Base-by-base conservation (phyloP, 2,113 vertebrate species). In the Bufo gargarizans region DNA sequence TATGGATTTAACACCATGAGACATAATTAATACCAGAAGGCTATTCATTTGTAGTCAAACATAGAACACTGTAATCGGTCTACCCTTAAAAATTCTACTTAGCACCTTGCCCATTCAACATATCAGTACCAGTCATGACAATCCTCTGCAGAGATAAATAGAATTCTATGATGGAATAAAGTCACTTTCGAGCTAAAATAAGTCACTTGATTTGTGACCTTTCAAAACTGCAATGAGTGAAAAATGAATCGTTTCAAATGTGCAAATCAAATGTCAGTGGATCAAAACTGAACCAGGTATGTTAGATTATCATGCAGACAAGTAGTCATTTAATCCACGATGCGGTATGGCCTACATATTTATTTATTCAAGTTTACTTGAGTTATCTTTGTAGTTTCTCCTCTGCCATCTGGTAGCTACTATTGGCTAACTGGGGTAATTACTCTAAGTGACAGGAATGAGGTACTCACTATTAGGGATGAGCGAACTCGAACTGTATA, bases 401-500 rank as follows among this genome's bases (percentile, higher is more conserved):
- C 16, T 71, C 33, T n/a, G 72, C 63, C 67, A 74, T 50, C 79
- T 61, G 63, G 61, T 59, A 71, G 59, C 77, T 81, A 13, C 86
- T 82, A 55, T 82, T 59, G 53, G 77, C 76, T 55, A 50, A 19
- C 55, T 61, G n/a, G 33, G 50, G 85, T 80, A 80, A 87, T 87
- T 71, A 56, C 77, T 82, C 43, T 59, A 59, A 82, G 86, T 72
- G 86, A 88, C 78, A 88, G 22, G 61, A 59, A 49, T 43, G 33
- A 16, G 71, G 71, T 65, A 84, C 67, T 77, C 71, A 16, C 63
- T 43, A 50, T n/a, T n/a, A n/a, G n/a, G n/a, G n/a, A n/a, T n/a
- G n/a, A n/a, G n/a, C n/a, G n/a, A n/a, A n/a, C n/a, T n/a, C n/a
- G n/a, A n/a, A n/a, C n/a, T n/a, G n/a, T n/a, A n/a, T n/a, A n/a